Evolutionary conservation across 2,888 invertebrate genomes (phyloP).

Genomic region (Eutolmus rufibarbis): DNA sequence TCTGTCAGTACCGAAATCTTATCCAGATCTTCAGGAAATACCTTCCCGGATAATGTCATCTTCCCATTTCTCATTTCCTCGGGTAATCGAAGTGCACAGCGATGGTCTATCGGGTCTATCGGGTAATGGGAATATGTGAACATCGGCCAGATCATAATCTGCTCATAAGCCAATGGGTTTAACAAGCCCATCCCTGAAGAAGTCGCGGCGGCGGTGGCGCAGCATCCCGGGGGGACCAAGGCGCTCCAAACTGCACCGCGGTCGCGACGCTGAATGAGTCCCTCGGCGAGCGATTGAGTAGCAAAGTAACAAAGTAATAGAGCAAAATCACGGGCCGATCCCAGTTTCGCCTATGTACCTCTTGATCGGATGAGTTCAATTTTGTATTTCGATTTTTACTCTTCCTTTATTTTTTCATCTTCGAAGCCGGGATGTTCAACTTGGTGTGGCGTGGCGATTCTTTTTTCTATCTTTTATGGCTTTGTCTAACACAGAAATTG

Average conservation of each 20-base stretch:
- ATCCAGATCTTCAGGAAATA: not conserved
- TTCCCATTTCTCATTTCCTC: not conserved
- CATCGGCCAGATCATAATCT: slow-evolving; percentile 11
- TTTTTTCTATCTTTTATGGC: not conserved
- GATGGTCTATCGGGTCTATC: not conserved
- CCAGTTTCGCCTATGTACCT: not conserved
- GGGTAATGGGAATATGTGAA: not conserved
- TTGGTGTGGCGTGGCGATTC: not conserved
- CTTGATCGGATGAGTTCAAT: not conserved
- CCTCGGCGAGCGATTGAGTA: not conserved
- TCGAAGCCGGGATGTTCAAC: not conserved
- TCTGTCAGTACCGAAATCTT: not conserved
- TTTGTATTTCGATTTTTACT: not conserved
- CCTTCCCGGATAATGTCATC: not conserved
- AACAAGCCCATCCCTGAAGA: not conserved
- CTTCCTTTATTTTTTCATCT: not conserved
- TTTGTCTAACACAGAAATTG: not conserved
- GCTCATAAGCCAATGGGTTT: not conserved
- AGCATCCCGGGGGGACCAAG: not conserved
- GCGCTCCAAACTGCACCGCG: not conserved
- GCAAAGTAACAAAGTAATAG: not conserved
- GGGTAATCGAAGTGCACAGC: not conserved
- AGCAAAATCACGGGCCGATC: not conserved
- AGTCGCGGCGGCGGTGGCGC: not conserved
- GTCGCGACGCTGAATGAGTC: not conserved